Evolutionary conservation across 2,113 vertebrate species (phyloP).

Genomic region (Ramphastos sulfuratus): DNA sequence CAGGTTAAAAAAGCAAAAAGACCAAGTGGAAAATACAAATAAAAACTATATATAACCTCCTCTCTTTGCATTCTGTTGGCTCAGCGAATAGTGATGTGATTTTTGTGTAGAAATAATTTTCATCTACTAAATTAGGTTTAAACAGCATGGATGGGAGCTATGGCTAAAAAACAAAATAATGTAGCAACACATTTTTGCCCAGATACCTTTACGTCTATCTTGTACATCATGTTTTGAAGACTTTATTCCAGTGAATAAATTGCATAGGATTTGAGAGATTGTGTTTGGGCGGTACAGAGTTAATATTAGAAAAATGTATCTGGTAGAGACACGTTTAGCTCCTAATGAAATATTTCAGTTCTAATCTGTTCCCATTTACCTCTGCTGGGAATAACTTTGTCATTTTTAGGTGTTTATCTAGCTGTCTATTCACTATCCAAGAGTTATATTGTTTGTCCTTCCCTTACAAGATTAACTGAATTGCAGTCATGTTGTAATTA

Average conservation of each 20-base stretch:
- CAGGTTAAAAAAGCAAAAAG: background rate
- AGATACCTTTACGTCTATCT: background rate
- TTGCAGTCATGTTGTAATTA: slow-evolving; percentile 1
- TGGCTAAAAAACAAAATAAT: background rate
- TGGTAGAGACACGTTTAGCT: background rate
- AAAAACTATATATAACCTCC: background rate
- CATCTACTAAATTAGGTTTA: background rate
- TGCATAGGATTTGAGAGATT: background rate
- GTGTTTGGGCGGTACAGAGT: background rate
- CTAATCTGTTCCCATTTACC: background rate
- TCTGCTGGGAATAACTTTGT: background rate
- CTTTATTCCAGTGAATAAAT: background rate
- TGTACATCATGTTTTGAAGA: background rate
- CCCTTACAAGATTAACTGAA: background rate
- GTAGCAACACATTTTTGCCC: background rate
- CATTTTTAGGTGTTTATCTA: slow-evolving; percentile 1
- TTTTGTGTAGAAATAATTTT: background rate
- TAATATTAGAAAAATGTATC: background rate
- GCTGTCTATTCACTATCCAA: background rate
- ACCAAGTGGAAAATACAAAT: background rate
- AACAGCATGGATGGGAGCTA: background rate
- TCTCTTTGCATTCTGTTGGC: background rate
- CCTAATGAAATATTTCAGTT: slow-evolving; percentile 14
- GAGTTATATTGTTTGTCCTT: background rate
- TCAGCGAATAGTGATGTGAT: background rate